A percentile compares a stretch with the other conserved stretches of the same genome.
phyloP scores from a whole-genome alignment of 2,888 invertebrate species.

The Drosophila fungiperda region DNA sequence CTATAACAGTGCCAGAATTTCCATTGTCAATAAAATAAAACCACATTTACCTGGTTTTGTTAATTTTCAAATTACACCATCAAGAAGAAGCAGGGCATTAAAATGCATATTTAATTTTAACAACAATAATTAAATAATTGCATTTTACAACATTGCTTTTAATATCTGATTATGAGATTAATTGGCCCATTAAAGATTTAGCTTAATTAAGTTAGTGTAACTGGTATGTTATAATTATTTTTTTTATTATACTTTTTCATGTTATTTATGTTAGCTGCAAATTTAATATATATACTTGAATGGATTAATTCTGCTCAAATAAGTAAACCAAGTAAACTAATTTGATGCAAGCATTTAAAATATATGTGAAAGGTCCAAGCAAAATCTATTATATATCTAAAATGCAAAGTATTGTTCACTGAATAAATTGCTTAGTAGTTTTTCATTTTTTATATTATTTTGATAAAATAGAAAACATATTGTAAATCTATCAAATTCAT shows the following conservation, averaged over 20 bases:
- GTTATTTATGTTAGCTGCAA: background rate
- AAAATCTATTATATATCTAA: background rate
- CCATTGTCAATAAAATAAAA: background rate
- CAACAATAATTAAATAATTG: conserved; percentile 65
- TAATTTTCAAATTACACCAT: background rate
- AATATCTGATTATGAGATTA: conserved; percentile 58
- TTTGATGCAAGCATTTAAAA: background rate
- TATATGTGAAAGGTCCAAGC: background rate
- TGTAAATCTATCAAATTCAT: too few relatives aligned
- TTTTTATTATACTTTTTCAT: background rate
- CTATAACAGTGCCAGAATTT: background rate
- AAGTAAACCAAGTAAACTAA: background rate
- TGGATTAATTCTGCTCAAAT: background rate
- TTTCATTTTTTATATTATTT: too few relatives aligned
- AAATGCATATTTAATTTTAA: conserved; percentile 28
- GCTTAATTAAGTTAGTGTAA: background rate
- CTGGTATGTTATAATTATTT: background rate
- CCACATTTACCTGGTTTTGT: background rate
- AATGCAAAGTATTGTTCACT: background rate
- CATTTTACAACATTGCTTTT: conserved; percentile 44
- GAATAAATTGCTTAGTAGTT: too few relatives aligned
- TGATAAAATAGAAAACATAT: background rate
- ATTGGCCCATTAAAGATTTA: conserved; percentile 45
- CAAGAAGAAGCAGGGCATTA: background rate
- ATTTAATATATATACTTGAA: background rate